These are phyloP conservation scores for Uromys caudimaculatus DNA, from an alignment of 2,797 vertebrate species.

Conservation along the genomic window DNA sequence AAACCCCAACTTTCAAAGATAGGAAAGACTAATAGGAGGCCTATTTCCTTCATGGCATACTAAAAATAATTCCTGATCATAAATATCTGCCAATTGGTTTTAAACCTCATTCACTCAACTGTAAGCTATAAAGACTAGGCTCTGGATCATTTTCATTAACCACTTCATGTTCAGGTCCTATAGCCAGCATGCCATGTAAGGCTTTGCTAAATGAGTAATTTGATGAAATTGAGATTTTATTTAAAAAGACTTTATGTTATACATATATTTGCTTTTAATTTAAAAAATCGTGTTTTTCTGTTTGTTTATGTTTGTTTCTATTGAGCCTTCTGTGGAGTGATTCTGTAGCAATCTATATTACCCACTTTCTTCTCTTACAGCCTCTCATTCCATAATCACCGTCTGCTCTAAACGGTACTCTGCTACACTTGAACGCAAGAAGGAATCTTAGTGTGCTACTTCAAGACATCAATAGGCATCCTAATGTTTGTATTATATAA, in stretches of 20 bases:
- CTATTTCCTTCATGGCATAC: not conserved
- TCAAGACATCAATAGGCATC: not conserved
- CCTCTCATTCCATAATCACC: not conserved
- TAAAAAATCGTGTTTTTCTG: not conserved
- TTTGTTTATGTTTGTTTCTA: not conserved
- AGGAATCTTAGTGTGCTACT: not conserved
- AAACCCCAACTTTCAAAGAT: not conserved
- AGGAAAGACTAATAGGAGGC: not conserved
- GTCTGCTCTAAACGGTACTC: not conserved
- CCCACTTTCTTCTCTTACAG: slow-evolving; percentile 9
- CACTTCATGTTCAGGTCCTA: not conserved
- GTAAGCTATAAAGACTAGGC: not conserved
- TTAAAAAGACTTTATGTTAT: not conserved
- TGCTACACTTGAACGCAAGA: not conserved
- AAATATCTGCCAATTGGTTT: slow-evolving; percentile 4
- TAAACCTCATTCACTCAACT: not conserved
- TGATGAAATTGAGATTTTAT: not conserved
- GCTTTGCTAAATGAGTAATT: slow-evolving; percentile 19
- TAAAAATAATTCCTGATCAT: not conserved
- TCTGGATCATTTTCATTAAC: not conserved
- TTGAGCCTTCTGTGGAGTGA: not conserved
- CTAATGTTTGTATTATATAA: not conserved
- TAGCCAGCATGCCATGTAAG: not conserved
- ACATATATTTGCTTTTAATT: not conserved
- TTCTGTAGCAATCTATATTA: not conserved